Percentiles rank a stretch among this genome's conserved stretches.
phyloP scores from a whole-genome alignment of 2,888 invertebrate genomes.

The Leptothorax acervorum region DNA sequence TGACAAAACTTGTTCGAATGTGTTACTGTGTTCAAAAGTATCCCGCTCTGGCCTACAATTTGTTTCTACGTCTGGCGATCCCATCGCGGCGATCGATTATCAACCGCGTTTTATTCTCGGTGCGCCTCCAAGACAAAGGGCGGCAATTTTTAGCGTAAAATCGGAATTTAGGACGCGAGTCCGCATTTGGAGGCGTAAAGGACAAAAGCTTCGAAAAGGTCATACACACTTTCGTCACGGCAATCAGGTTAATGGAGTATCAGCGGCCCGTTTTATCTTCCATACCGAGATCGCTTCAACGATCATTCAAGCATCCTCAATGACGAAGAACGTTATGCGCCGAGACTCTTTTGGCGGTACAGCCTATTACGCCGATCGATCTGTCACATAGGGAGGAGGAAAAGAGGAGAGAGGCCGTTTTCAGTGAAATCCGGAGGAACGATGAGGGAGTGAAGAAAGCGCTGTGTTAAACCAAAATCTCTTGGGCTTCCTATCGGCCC shows the following conservation, averaged over 20 bases:
- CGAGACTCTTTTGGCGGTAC: background rate
- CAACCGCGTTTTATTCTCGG: constrained; percentile 8
- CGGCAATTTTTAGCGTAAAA: constrained; percentile 53
- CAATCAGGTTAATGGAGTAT: constrained; percentile 79
- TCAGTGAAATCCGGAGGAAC: constrained; percentile 4
- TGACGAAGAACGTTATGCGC: background rate
- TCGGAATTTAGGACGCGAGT: constrained; percentile 68
- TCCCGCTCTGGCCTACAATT: background rate
- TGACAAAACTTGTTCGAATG: background rate
- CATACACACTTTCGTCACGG: constrained; percentile 70
- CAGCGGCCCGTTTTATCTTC: constrained; percentile 65
- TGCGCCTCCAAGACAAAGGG: background rate
- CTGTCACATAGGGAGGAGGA: no score
- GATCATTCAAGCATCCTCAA: constrained; percentile 7
- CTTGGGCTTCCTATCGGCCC: constrained; percentile 12
- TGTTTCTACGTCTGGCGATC: constrained; percentile 22
- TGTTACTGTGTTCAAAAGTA: background rate
- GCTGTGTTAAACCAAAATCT: constrained; percentile 43
- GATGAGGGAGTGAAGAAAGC: constrained; percentile 3
- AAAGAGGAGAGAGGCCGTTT: background rate
- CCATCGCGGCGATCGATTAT: constrained; percentile 5
- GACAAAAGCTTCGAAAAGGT: constrained; percentile 64
- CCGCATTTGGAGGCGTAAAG: constrained; percentile 65
- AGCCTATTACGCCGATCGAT: background rate
- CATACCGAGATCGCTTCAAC: background rate